phyloP scores from a whole-genome alignment of 2,797 vertebrate species.

The Betta splendens region DNA sequence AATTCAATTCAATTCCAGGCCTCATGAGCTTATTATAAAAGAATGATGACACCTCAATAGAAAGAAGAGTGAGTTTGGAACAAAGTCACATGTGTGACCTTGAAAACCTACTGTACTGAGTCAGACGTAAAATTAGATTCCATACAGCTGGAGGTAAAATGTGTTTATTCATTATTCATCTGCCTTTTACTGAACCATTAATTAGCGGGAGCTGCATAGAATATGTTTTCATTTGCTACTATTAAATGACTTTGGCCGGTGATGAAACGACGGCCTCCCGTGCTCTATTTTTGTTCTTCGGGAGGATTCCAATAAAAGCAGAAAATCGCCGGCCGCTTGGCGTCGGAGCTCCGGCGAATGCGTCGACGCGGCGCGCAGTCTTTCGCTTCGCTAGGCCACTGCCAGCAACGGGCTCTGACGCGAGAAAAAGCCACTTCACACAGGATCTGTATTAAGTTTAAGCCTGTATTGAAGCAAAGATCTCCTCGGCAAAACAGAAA shows the following conservation, averaged over 20 bases:
- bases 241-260: conserved; percentile 19
- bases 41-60: conserved; percentile 13
- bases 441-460: conserved; percentile 13
- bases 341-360: conserved; percentile 50
- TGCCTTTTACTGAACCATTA: not conserved
- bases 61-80: conserved; percentile 6
- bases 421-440: conserved; percentile 12
- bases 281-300: conserved; percentile 15
- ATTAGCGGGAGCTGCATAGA: not conserved
- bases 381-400: conserved; percentile 15
- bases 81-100: conserved; percentile 88
- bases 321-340: no score
- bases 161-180: not conserved
- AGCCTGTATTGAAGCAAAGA: conserved; percentile 29
- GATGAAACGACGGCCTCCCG: conserved; percentile 7
- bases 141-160: conserved; percentile 2
- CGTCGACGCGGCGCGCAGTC: conserved; percentile 37
- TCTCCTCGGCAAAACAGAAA: conserved; percentile 2
- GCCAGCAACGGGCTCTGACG: conserved; percentile 21
- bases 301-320: conserved; percentile 32
- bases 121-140: conserved; percentile 46
- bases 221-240: conserved; percentile 19
- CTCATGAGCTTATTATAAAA: not conserved
- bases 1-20: not conserved
- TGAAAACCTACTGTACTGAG: conserved; percentile 83